phyloP scores from a whole-genome alignment of 2,797 vertebrate species.

The Tachyglossus aculeatus region DNA sequence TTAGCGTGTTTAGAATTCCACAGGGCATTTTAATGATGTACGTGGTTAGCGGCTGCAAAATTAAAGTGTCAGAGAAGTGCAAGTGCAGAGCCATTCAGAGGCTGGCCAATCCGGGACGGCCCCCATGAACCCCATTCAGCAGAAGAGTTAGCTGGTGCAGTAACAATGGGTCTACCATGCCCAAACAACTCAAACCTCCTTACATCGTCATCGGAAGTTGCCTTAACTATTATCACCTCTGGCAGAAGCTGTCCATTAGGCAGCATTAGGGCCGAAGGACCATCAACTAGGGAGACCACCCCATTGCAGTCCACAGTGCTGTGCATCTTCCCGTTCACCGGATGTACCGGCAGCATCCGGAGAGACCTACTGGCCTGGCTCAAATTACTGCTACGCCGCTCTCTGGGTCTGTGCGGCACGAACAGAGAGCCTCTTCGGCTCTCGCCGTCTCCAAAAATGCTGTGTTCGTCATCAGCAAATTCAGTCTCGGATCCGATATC shows the following conservation, averaged over 20 bases:
- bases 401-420: constrained; percentile 70
- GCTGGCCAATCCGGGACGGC: constrained; percentile 61
- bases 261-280: constrained; percentile 80
- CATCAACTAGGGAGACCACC: constrained; percentile 85
- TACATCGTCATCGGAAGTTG: constrained; percentile 87
- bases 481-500: constrained; percentile 88
- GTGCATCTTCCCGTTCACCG: constrained; percentile 84
- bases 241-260: constrained; percentile 85
- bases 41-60: too few species aligned
- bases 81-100: too few species aligned
- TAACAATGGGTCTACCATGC: constrained; percentile 48
- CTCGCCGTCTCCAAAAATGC: constrained; percentile 84
- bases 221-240: constrained; percentile 90
- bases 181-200: constrained; percentile 73
- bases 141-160: constrained; percentile 28
- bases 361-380: constrained; percentile 85
- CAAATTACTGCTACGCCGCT: constrained; percentile 83
- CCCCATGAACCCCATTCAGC: constrained; percentile 45
- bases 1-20: too few species aligned
- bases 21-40: too few species aligned
- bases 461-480: constrained; percentile 95
- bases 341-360: constrained; percentile 65
- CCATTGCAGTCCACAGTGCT: constrained; percentile 93
- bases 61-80: too few species aligned
- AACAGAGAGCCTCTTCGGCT: constrained; percentile 88